A percentile compares a stretch with the other conserved stretches of the same genome.
Evolutionary conservation across 2,888 invertebrate genomes (phyloP).

Genomic region (Apoda limacodes): DNA sequence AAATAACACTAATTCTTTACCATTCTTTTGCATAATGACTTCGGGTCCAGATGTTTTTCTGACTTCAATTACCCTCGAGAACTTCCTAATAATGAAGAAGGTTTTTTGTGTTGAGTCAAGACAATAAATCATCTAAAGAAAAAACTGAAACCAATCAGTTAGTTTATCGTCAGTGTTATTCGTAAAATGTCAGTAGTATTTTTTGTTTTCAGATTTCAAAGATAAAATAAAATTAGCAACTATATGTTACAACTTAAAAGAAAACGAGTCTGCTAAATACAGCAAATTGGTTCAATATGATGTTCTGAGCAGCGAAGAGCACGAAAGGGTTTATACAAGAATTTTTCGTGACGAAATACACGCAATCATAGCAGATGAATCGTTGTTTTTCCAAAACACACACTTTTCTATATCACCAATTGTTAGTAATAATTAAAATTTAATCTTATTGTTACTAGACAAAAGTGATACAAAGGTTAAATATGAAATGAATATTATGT

Average conservation of each 20-base stretch:
- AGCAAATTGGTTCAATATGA: constrained; percentile 49
- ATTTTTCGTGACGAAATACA: constrained; percentile 58
- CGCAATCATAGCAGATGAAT: constrained; percentile 48
- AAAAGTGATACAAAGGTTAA: background rate
- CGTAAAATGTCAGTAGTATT: background rate
- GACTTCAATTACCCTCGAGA: no score
- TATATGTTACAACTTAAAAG: constrained; percentile 42
- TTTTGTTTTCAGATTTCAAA: constrained; percentile 41
- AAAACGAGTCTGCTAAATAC: constrained; percentile 40
- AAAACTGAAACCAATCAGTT: no score
- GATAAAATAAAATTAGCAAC: constrained; percentile 52
- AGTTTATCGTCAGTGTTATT: no score
- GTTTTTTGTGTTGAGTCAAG: no score
- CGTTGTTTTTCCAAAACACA: constrained; percentile 40
- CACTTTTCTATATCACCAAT: constrained; percentile 65
- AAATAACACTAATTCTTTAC: no score
- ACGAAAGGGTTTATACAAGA: constrained; percentile 51
- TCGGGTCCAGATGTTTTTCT: no score
- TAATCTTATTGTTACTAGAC: no score
- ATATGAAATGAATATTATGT: no score
- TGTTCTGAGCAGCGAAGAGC: constrained; percentile 48
- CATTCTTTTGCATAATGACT: no score
- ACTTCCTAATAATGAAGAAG: no score
- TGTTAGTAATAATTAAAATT: constrained; percentile 45
- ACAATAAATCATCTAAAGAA: no score